Evolutionary conservation across 2,797 vertebrate species (phyloP), one percentile per base, ranked within the genome.

Genomic region (Brotula barbata): DNA sequence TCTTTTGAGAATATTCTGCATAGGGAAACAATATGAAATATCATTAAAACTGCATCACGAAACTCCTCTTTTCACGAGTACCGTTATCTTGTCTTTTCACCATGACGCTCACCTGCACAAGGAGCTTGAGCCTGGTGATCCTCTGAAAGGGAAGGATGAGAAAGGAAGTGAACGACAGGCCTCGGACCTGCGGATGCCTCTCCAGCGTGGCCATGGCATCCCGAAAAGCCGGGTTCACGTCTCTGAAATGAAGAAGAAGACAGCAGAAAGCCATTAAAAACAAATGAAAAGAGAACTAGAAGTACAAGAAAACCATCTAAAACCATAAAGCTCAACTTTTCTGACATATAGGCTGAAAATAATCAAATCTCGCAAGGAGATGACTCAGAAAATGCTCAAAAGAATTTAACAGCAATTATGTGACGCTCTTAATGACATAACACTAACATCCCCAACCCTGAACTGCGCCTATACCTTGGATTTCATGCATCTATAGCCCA

Each of bases 91-190:
- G 22, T 22, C 3, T 51, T 25, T 3, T 1, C 12, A 0, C 1
- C 7, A 23, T 33, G 4, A 15, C 7, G 36, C 84, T 74, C 81
- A 97, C 96, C 89, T 98, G 96, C 2, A 99, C 94, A 15, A 98
- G 85, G 16, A 99, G 85, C 75, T 99, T 99, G 70, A 99, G 93
- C 39, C 95, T 91, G 0, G 94, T 97, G 88, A 99, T 98, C 84
- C 96, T 93, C 84, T 99, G 96, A 85, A 99, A 99, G 0, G 96
- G 97, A 58, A 99, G 91, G 78, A 98, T 98, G 64, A 98, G 93
- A 84, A 99, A 99, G 12, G 97, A 98, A 5, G 95, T 96, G 64
- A 99, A 96, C 11, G 95, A 94, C 50, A 99, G 86, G 44, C 96
- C 96, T 75, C 91, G 90, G 69, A 97, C 96, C 69, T 92, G 87